Conservation (phyloP, 2,797 vertebrate species). For the Urosaurus nigricauda region DNA sequence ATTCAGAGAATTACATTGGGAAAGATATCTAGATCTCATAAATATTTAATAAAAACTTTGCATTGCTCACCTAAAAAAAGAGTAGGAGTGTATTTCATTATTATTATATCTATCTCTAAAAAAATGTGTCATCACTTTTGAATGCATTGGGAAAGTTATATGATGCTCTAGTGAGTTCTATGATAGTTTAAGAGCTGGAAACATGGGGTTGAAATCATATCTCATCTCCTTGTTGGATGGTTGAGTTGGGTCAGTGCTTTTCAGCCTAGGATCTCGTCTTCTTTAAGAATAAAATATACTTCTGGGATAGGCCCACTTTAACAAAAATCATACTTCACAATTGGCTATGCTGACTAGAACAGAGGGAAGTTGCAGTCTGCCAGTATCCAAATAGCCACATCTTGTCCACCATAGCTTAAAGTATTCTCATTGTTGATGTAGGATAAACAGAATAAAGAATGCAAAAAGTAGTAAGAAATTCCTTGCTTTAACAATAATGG, state of each 20-base stretch:
- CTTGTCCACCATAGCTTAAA: not conserved
- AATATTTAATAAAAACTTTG: not conserved
- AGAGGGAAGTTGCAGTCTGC: not conserved
- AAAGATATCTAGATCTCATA: not conserved
- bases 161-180: not conserved
- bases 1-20: not conserved
- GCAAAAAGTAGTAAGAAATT: not conserved
- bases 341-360: too few species aligned
- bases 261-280: not conserved
- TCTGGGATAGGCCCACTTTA: not conserved
- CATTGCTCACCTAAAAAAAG: not conserved
- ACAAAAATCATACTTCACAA: not conserved
- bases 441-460: not conserved
- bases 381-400: not conserved
- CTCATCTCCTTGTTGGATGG: not conserved
- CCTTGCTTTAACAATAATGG: not conserved
- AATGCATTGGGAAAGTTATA: not conserved
- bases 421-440: not conserved
- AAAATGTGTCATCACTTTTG: not conserved
- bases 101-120: not conserved
- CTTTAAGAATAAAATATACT: not conserved
- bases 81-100: not conserved
- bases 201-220: not conserved
- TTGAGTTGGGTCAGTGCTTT: not conserved
- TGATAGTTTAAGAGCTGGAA: not conserved